phyloP scores from a whole-genome alignment of 2,888 invertebrate genomes.

The Pelosia muscerda region DNA sequence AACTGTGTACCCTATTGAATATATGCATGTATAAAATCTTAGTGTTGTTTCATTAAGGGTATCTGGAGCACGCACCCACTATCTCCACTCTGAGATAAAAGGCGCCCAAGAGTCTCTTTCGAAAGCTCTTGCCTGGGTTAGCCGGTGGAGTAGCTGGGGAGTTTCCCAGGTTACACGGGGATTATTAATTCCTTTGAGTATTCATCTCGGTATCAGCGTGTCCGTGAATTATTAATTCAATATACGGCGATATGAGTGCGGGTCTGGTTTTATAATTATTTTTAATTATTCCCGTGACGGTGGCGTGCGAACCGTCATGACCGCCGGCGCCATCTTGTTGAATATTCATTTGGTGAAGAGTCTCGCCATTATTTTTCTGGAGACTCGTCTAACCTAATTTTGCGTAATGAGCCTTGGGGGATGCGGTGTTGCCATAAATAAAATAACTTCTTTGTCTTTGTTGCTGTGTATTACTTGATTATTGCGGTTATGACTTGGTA shows the following conservation, averaged over 20 bases:
- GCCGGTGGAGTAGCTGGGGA: no score
- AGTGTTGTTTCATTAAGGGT: no score
- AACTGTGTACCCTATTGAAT: no score
- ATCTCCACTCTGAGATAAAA: no score
- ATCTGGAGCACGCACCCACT: no score
- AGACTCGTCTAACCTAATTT: slow-evolving; percentile 75
- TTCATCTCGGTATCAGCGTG: slow-evolving; percentile 41
- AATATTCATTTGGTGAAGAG: slow-evolving; percentile 75
- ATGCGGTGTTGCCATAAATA: slow-evolving; percentile 63
- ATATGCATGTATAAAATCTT: no score
- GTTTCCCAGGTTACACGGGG: no score
- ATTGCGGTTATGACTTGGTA: slow-evolving; percentile 41
- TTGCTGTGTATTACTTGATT: slow-evolving; percentile 53
- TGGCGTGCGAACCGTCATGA: slow-evolving; percentile 41
- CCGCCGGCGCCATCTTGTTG: slow-evolving; percentile 61
- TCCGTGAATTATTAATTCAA: slow-evolving; percentile 63
- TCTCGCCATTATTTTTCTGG: slow-evolving; percentile 73
- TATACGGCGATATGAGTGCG: slow-evolving; percentile 46
- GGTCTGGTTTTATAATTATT: slow-evolving; percentile 71
- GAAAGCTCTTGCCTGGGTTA: no score
- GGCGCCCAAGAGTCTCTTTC: no score
- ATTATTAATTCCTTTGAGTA: slow-evolving; percentile 33
- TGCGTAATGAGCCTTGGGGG: slow-evolving; percentile 73
- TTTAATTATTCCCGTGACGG: slow-evolving; percentile 71
- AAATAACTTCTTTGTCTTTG: slow-evolving; percentile 62